phyloP scores from a whole-genome alignment of 2,797 vertebrate species.

The Alauda arvensis region DNA sequence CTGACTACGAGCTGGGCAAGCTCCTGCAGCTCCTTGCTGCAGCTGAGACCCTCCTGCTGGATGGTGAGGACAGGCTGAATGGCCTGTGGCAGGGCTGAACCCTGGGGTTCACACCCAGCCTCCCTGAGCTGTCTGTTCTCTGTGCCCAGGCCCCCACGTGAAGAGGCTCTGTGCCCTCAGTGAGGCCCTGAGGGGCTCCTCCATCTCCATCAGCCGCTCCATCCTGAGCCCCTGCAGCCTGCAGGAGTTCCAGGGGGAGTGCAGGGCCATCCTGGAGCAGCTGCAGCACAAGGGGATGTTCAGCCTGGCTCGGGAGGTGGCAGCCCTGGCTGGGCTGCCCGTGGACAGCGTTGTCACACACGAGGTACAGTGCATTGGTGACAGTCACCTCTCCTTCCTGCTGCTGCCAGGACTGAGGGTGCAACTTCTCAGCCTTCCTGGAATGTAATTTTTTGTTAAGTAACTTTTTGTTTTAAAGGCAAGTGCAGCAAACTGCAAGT shows the following conservation, averaged over 20 bases:
- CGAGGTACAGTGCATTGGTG: constrained; percentile 72
- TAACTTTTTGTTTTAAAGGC: not conserved
- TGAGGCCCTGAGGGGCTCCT: constrained; percentile 79
- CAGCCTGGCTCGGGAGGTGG: constrained; percentile 78
- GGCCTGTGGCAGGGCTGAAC: not conserved
- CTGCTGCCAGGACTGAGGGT: not conserved
- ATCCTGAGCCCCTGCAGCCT: constrained; percentile 70
- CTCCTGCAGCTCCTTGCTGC: constrained; percentile 84
- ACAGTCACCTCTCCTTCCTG: not conserved
- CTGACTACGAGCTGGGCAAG: constrained; percentile 83
- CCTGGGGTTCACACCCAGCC: not conserved
- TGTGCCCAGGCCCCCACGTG: constrained; percentile 80
- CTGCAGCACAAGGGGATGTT: constrained; percentile 80
- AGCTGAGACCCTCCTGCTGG: constrained; percentile 73
- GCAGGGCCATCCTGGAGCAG: constrained; percentile 76
- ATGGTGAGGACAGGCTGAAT: constrained; percentile 53
- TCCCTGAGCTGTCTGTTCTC: not conserved
- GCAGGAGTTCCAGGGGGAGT: constrained; percentile 78
- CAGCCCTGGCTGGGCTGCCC: constrained; percentile 81
- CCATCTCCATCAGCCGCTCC: constrained; percentile 68
- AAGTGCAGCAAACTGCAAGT: not conserved
- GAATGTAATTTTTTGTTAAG: not conserved
- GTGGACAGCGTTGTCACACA: constrained; percentile 81
- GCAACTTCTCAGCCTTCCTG: not conserved
- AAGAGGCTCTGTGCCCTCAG: constrained; percentile 83